These are phyloP conservation scores for Ispidina picta DNA, from an alignment of 2,797 vertebrate species.

Conservation along the genomic window DNA sequence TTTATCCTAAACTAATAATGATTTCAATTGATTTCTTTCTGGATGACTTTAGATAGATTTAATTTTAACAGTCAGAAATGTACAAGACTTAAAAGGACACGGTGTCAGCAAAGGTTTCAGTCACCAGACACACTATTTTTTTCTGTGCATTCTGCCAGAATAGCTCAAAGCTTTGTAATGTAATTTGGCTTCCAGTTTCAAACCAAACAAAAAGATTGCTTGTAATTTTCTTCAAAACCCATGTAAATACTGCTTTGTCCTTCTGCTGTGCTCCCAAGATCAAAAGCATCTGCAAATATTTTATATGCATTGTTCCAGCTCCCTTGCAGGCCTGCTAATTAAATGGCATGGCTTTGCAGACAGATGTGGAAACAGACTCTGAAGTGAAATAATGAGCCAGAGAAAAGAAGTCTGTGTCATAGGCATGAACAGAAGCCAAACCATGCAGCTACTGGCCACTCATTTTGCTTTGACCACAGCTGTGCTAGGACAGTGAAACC, in stretches of 20 bases:
- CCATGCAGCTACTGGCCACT: background rate
- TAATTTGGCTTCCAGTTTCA: conserved; percentile 23
- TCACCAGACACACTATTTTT: background rate
- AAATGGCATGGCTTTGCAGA: background rate
- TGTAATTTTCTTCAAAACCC: background rate
- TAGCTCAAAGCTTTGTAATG: background rate
- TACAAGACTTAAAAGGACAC: background rate
- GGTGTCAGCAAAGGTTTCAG: background rate
- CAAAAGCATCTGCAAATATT: conserved; percentile 30
- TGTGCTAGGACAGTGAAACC: background rate
- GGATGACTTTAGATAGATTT: background rate
- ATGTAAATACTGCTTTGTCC: background rate
- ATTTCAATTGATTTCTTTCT: background rate
- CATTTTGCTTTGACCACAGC: background rate
- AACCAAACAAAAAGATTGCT: background rate
- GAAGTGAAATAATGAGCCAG: background rate
- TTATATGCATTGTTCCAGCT: background rate
- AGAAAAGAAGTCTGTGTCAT: background rate
- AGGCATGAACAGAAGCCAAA: background rate
- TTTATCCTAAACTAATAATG: background rate
- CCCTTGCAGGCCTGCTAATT: conserved; percentile 9
- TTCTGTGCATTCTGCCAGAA: background rate
- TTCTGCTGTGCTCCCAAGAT: conserved; percentile 2
- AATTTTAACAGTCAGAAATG: background rate
- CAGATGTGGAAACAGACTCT: background rate